Evolutionary conservation across 2,113 vertebrate genomes (phyloP).

Genomic region (Hippocampus barbouri): DNA sequence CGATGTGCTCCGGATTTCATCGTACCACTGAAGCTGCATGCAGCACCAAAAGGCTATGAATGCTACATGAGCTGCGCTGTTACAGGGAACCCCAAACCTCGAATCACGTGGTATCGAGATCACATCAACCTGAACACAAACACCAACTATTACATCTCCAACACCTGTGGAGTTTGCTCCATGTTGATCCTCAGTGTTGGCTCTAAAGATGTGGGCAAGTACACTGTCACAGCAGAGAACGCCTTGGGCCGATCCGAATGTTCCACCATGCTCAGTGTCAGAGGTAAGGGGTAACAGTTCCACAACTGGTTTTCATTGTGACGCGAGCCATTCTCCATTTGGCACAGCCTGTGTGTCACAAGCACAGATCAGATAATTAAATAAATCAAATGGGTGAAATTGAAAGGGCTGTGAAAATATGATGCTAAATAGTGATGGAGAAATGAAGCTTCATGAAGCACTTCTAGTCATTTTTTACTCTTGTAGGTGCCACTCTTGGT

Average conservation of each 20-base stretch:
- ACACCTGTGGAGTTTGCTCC: conserved; percentile 83
- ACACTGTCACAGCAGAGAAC: conserved; percentile 76
- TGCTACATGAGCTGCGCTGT: conserved; percentile 87
- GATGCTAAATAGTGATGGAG: no score
- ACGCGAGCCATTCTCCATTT: no score
- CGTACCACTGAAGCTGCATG: conserved; percentile 75
- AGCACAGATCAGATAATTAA: not conserved
- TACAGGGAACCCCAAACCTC: conserved; percentile 75
- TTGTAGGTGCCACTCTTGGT: no score
- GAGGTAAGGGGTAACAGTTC: conserved; percentile 62
- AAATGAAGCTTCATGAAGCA: no score
- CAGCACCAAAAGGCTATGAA: conserved; percentile 75
- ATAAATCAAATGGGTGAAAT: not conserved
- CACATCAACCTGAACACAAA: conserved; percentile 71
- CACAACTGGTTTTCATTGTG: no score
- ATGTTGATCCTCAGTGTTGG: conserved; percentile 75
- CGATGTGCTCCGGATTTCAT: conserved; percentile 74
- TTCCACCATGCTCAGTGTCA: conserved; percentile 75
- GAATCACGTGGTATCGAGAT: conserved; percentile 80
- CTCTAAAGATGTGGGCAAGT: conserved; percentile 75
- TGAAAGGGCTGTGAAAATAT: not conserved
- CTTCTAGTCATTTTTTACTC: no score
- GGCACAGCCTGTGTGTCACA: not conserved
- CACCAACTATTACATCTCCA: conserved; percentile 70
- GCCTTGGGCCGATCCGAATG: conserved; percentile 68